Base-by-base conservation (phyloP, 1,140 invertebrate genomes). In the Drosophila grimshawi region DNA sequence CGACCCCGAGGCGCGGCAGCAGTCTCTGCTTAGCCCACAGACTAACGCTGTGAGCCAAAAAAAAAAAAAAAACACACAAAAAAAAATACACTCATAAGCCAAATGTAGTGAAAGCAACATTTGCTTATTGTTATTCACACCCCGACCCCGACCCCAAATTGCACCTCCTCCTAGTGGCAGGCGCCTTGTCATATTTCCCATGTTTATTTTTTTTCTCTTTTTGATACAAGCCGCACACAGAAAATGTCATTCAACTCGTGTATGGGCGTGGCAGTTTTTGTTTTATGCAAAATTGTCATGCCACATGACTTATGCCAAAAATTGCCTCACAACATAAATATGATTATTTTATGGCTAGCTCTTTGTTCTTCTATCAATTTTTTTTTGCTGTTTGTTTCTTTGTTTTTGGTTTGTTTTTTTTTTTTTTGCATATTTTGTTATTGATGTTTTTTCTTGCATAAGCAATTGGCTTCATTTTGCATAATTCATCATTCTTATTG, bases 191-290 rank as follows among this genome's bases (percentile, higher is more conserved):
- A 59, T 66, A 71, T 51, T 32, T 45, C 2, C 39, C 10, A 41
- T 41, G 2, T 10, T 4, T 2, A 39, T 41, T 56, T 43, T 56
- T 57, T 41, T n/a, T 3, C 3, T 11, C 4, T 32, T 72, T 71
- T 71, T 64, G 53, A 43, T 63, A 39, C 57, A 66, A 76, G 60
- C 71, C 76, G 56, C 71, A 74, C 52, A 74, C 35, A 79, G 19
- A 86, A 85, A 86, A 88, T 79, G 82, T 86, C 82, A 88, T 88
- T 88, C 80, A 86, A 86, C 82, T 86, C 74, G 82, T 59, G 32
- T n/a, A 4, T 33, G 39, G 49, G 59, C 48, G 63, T 74, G 76
- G 60, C 76, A 55, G 32, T 43, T 30, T 6, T 7, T 43, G 62
- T 62, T 78, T 68, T 71, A 82, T 88, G 79, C 71, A 73, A 88